phyloP scores from a whole-genome alignment of 53 echinoderm and acorn worm species.

The Paracentrotus lividus region DNA sequence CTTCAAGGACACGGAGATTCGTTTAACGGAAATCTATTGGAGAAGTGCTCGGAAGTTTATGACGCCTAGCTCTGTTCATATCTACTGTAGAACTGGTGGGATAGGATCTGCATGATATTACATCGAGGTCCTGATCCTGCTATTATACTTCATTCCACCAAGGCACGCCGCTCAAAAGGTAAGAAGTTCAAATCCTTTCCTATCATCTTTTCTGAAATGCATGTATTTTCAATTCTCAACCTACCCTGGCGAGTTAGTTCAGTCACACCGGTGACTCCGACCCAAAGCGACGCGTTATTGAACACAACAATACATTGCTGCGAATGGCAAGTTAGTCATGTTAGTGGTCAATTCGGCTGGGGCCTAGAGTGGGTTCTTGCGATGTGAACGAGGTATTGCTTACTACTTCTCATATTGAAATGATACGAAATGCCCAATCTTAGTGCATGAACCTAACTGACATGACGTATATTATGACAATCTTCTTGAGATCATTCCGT shows the following conservation, averaged over 20 bases:
- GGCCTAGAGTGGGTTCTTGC: too few species aligned
- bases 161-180: constrained; percentile 6
- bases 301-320: too few species aligned
- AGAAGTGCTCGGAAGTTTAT: constrained; percentile 4
- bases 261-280: too few species aligned
- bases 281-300: too few species aligned
- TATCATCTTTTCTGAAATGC: neutral
- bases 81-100: neutral
- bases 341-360: too few species aligned
- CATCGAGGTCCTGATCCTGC: neutral
- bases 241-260: too few species aligned
- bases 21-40: neutral
- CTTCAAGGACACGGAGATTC: neutral
- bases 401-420: neutral
- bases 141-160: neutral
- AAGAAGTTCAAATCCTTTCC: neutral
- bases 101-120: neutral
- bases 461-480: neutral
- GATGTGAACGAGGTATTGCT: too few species aligned
- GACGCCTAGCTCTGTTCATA: neutral
- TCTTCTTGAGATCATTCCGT: too few species aligned
- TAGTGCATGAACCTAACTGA: neutral
- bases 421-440: neutral
- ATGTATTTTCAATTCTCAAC: neutral
- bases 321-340: too few species aligned